Evolutionary conservation across 2,797 vertebrate genomes (phyloP), one percentile per base, ranked within the genome.

Genomic region (Holocentrus rufus): DNA sequence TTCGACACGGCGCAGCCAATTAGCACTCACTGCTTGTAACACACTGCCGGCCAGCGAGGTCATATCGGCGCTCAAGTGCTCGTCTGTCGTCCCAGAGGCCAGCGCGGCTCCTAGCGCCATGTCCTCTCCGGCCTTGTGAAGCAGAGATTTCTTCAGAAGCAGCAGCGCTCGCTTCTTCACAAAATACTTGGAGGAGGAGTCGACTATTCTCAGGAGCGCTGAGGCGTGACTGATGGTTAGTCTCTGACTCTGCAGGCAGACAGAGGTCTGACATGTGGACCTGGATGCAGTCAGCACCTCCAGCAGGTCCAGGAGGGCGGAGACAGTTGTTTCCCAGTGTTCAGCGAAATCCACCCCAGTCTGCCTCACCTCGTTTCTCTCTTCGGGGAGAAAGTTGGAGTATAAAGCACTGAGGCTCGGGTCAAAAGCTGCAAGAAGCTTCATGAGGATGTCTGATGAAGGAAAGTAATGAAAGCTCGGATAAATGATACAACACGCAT

Each of bases 61-160:
- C 77, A 87, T 22, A 25, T 98, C 96, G 4, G 71, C 52, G 6
- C 18, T 20, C 1, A 91, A 70, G 36, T 72, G 46, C 0, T 55
- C 25, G 27, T 81, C 62, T 52, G 54, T 73, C 1, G 11, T 63
- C 7, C 31, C 20, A 0, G 22, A 0, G 0, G 76, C 0, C 1
- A 13, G 42, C 15, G 2, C 15, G 1, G 74, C 88, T 34, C 78
- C 91, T 0, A 65, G n/a, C 22, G 65, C 52, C 75, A 92, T 91
- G 81, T 97, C 96, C 77, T 98, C 96, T 11, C 95, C 94, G 0
- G 91, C 80, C 80, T 91, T 96, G 63, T 80, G 81, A 5, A 97
- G 93, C 23, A 96, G 73, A 8, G 88, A 92, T 72, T 91, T 94
- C 90, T 98, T 99, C 58, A 98, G 86, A 5, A 98, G 87, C 62